Evolutionary conservation across 2,797 vertebrate genomes (phyloP).

Genomic region (Clarias pachynema): DNA sequence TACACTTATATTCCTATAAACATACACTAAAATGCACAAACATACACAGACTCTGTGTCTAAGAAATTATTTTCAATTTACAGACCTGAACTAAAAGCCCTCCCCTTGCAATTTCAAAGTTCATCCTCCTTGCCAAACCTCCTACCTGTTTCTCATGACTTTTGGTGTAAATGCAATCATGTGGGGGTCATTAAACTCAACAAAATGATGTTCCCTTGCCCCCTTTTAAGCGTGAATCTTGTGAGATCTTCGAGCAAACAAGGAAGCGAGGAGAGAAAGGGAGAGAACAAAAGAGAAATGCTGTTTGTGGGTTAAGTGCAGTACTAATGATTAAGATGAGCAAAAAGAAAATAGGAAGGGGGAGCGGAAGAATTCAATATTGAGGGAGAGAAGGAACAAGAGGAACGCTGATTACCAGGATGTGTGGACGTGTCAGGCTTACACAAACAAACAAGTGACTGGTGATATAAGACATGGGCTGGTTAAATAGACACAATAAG

Average conservation of each 20-base stretch:
- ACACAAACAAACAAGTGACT: slow-evolving; percentile 66
- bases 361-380: slow-evolving; percentile 22
- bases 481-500: not conserved
- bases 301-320: slow-evolving; percentile 52
- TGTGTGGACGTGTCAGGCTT: slow-evolving; percentile 76
- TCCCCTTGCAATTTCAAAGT: slow-evolving; percentile 53
- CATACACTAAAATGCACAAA: not conserved
- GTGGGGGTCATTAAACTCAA: slow-evolving; percentile 69
- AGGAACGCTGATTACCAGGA: slow-evolving; percentile 73
- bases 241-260: slow-evolving; percentile 42
- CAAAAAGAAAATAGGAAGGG: slow-evolving; percentile 16
- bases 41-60: not conserved
- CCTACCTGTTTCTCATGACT: slow-evolving; percentile 67
- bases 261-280: slow-evolving; percentile 15
- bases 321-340: slow-evolving; percentile 50
- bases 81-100: slow-evolving; percentile 43
- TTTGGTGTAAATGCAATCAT: slow-evolving; percentile 72
- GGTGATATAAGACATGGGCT: not conserved
- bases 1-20: not conserved
- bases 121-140: slow-evolving; percentile 43
- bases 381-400: slow-evolving; percentile 62
- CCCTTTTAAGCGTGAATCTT: slow-evolving; percentile 67
- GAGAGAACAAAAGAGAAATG: slow-evolving; percentile 38
- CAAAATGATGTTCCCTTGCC: slow-evolving; percentile 68
- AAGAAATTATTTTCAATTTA: not conserved